Conservation (phyloP, 2,113 vertebrate species). For the Regulus satrapa region DNA sequence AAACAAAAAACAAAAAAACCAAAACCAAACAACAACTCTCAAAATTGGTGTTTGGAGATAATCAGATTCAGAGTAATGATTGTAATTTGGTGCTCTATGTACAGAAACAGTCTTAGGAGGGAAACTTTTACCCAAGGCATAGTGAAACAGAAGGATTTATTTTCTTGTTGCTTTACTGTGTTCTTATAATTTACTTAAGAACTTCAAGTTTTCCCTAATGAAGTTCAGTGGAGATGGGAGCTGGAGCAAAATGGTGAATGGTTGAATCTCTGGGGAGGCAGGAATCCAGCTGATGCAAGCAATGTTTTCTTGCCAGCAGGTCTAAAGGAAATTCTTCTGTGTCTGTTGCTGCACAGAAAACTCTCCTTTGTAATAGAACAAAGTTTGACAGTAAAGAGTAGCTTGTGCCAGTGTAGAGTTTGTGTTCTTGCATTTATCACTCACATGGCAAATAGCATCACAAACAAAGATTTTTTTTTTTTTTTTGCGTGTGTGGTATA, state of each 20-base stretch:
- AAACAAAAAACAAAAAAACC: not conserved
- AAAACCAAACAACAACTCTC: not conserved
- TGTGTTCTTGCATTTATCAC: not conserved
- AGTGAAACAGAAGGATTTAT: not conserved
- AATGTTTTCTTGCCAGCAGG: not conserved
- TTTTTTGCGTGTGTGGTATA: not conserved
- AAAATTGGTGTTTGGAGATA: not conserved
- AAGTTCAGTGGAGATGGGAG: not conserved
- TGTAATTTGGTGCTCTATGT: not conserved
- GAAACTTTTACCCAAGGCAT: not conserved
- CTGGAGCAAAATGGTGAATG: not conserved
- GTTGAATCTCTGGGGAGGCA: not conserved
- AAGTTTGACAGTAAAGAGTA: not conserved
- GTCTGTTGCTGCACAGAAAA: not conserved
- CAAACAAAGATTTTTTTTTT: not conserved
- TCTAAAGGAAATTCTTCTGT: not conserved
- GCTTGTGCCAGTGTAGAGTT: not conserved
- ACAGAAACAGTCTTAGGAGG: not conserved
- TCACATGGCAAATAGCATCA: not conserved
- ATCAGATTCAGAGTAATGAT: not conserved
- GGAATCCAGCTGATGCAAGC: not conserved
- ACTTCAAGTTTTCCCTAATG: not conserved
- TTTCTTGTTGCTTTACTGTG: not conserved
- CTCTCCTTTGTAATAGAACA: not conserved
- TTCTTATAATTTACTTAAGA: not conserved